Evolutionary conservation across 2,797 vertebrate species (phyloP), one percentile per base, ranked within the genome.

Genomic region (Garrulus glandarius): DNA sequence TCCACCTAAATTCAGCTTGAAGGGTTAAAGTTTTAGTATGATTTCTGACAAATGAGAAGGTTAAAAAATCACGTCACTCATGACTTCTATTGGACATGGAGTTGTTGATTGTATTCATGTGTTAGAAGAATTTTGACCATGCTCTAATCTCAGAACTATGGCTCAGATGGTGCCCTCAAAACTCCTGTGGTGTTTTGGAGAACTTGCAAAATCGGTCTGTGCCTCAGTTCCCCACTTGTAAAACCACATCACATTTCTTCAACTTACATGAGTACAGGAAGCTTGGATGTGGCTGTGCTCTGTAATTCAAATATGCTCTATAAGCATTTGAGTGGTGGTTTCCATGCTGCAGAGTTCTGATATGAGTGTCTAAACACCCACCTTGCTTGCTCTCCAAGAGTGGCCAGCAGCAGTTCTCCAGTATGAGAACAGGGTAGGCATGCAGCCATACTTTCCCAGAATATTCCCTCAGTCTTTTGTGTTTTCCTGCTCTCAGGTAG

Each of bases 301-400:
- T 64, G 7, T 15, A 41, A 29, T 23, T 23, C 39, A 18, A 43
- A 29, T 52, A 11, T n/a, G 46, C 15, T 30, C 12, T 30, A 1
- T 24, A 36, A 70, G 32, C 11, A 19, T 57, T 47, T 57, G 57
- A 49, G 9, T 19, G 24, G 26, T 71, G 43, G 2, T 43, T 60
- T 78, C 24, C 46, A 29, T 74, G 13, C 21, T 69, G 37, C 46
- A 36, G 36, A 36, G n/a, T 15, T 77, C 26, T 72, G 36, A 22
- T 6, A 0, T 23, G 24, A 53, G 44, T 7, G 23, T 30, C n/a
- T 64, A 46, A 72, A 41, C 0, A 4, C 39, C 22, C 2, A 1
- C 47, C 50, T 64, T 23, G 53, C 64, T 63, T 59, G 24, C 7
- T 53, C 44, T 84, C 55, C 44, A 75, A 23, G n/a, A 63, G 39